Percentiles rank a stretch among this genome's conserved stretches.
Evolutionary conservation across 2,888 invertebrate genomes (phyloP).

Genomic region (Pogonocherus hispidulus): DNA sequence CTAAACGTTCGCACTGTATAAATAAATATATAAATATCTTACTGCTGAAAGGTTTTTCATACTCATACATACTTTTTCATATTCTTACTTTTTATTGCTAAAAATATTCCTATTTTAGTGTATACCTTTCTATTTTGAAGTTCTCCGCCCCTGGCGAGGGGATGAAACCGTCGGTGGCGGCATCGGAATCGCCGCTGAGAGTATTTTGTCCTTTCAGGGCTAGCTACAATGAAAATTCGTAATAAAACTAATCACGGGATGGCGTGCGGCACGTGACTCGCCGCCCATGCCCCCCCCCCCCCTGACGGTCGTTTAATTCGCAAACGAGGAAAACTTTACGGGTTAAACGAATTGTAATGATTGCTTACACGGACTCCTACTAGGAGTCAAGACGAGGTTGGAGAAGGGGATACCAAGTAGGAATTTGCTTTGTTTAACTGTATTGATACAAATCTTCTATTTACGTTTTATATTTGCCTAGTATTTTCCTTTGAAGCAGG

Average conservation of each 20-base stretch:
- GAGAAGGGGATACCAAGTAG: conserved; percentile 12
- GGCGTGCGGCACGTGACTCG: conserved; percentile 61
- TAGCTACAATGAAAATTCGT: conserved; percentile 55
- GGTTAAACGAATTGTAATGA: conserved; percentile 62
- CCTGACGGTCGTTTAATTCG: conserved; percentile 50
- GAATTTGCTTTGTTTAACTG: conserved; percentile 31
- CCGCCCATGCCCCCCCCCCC: conserved; percentile 49
- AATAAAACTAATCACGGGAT: conserved; percentile 63
- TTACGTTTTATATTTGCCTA: conserved; percentile 23
- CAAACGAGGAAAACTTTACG: conserved; percentile 57
- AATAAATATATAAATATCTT: too few species aligned
- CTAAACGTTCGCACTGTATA: too few species aligned
- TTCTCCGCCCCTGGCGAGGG: conserved; percentile 6
- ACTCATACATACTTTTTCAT: too few species aligned
- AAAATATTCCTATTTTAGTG: too few species aligned
- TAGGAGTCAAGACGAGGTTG: conserved; percentile 39
- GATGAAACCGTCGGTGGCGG: neutral
- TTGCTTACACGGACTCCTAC: conserved; percentile 46
- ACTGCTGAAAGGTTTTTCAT: too few species aligned
- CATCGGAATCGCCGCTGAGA: conserved; percentile 28
- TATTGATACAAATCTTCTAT: conserved; percentile 28
- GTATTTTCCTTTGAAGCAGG: conserved; percentile 21
- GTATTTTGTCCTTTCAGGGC: conserved; percentile 43
- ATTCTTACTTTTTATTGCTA: too few species aligned
- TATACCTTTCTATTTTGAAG: too few species aligned